Evolutionary conservation across 2,888 invertebrate species (phyloP).

Genomic region (Sussaba pulchella): DNA sequence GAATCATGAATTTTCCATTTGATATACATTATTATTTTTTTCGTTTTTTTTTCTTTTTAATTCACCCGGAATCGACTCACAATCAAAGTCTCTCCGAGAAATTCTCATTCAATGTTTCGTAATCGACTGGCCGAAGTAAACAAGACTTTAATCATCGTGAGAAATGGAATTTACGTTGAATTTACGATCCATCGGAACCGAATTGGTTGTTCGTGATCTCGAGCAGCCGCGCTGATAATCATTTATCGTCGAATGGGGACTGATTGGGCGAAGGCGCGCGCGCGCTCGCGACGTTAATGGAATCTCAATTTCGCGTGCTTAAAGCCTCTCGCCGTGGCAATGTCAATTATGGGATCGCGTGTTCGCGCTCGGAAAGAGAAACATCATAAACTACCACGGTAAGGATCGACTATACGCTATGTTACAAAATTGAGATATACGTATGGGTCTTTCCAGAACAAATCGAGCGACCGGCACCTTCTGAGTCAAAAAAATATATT

Average conservation of each 20-base stretch:
- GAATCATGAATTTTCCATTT: conserved; percentile 29
- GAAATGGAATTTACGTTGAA: conserved; percentile 50
- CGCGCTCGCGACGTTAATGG: conserved; percentile 33
- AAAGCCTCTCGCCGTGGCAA: conserved; percentile 5
- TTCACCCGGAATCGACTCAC: not conserved
- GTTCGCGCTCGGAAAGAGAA: conserved; percentile 31
- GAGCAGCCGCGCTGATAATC: conserved; percentile 29
- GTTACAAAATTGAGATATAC: conserved; percentile 45
- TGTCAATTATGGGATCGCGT: conserved; percentile 56
- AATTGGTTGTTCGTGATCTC: conserved; percentile 26
- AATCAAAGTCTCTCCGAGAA: conserved; percentile 10
- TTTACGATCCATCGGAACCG: conserved; percentile 34
- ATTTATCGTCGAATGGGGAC: conserved; percentile 29
- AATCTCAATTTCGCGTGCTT: conserved; percentile 44
- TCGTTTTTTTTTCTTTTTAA: not conserved
- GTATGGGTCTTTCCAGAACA: not conserved
- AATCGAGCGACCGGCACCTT: too few relatives aligned
- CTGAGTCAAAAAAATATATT: too few relatives aligned
- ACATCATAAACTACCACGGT: conserved; percentile 32
- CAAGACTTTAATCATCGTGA: conserved; percentile 42
- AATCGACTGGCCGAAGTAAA: conserved; percentile 18
- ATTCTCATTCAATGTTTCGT: conserved; percentile 31
- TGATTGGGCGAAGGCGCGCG: conserved; percentile 12
- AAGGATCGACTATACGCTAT: conserved; percentile 1
- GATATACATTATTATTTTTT: too few relatives aligned